Conservation (phyloP, 2,113 vertebrate genomes). For the Pithys albifrons region DNA sequence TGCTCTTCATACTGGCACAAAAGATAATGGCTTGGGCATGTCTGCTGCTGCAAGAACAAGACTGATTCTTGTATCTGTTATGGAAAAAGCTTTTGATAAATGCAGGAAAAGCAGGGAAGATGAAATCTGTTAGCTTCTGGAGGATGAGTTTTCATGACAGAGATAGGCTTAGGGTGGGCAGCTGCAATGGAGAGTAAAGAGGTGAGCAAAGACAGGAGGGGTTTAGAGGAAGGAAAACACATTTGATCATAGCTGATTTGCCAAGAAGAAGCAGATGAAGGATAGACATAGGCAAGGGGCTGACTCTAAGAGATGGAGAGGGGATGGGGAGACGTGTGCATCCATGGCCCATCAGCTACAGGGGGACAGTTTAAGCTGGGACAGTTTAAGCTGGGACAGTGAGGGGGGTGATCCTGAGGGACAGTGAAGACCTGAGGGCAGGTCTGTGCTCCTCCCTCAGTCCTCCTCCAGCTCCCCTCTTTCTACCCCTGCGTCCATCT, state of each 20-base stretch:
- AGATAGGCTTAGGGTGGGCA: background rate
- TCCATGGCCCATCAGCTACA: background rate
- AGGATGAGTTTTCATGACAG: background rate
- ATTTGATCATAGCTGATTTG: background rate
- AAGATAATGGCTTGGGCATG: background rate
- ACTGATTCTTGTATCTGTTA: background rate
- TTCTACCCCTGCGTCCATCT: background rate
- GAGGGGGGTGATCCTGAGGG: background rate
- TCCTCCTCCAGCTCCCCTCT: background rate
- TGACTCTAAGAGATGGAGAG: background rate
- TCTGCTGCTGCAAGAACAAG: background rate
- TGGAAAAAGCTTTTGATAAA: background rate
- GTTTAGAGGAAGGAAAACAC: background rate
- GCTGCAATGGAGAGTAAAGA: background rate
- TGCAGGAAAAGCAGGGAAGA: background rate
- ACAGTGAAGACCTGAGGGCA: fast-evolving
- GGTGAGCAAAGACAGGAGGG: background rate
- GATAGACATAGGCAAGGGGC: background rate
- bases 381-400: background rate
- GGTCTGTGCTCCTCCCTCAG: background rate
- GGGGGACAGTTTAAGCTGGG: background rate
- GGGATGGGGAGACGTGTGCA: background rate
- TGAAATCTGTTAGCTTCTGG: background rate
- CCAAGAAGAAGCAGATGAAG: background rate
- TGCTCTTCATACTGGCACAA: background rate